These are phyloP conservation scores for Halichondria panicea DNA, from an alignment of 37 sponge, comb jelly and placozoan species.

Conservation along the genomic window DNA sequence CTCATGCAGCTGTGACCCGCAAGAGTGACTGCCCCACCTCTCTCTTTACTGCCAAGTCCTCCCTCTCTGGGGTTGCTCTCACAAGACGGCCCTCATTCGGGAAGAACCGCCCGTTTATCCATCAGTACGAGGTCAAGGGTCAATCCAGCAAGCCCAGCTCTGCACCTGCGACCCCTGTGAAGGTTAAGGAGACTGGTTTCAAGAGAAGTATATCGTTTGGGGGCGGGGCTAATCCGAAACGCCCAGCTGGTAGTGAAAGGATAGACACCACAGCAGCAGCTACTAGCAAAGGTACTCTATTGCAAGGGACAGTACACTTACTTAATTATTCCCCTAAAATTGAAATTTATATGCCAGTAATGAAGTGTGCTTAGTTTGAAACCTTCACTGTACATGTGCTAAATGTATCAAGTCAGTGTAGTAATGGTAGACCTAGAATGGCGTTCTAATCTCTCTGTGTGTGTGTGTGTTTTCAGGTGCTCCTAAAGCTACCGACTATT, in stretches of 20 bases:
- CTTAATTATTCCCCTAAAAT: too few relatives aligned
- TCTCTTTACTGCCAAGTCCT: conserved; percentile 17
- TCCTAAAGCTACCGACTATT: conserved; percentile 47
- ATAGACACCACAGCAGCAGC: too few relatives aligned
- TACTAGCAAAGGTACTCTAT: background rate
- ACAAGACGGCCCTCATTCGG: conserved; percentile 39
- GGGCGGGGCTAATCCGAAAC: background rate
- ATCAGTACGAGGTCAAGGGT: conserved; percentile 66
- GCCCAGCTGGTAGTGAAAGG: background rate
- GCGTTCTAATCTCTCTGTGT: background rate
- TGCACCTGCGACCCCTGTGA: conserved; percentile 28
- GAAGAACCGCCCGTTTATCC: conserved; percentile 61
- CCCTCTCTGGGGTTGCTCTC: background rate
- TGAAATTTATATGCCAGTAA: too few relatives aligned
- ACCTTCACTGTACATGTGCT: too few relatives aligned
- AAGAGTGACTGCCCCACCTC: conserved; percentile 38
- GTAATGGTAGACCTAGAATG: background rate
- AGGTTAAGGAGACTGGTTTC: conserved; percentile 21
- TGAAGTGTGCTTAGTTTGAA: too few relatives aligned
- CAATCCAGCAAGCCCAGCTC: conserved; percentile 12
- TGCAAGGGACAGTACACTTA: background rate
- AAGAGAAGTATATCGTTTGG: conserved; percentile 60
- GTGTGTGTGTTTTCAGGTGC: conserved; percentile 17
- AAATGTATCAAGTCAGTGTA: background rate
- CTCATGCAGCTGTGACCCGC: conserved; percentile 51